Conservation (phyloP, 1,140 invertebrate genomes). For the Branchinecta lindahli region DNA sequence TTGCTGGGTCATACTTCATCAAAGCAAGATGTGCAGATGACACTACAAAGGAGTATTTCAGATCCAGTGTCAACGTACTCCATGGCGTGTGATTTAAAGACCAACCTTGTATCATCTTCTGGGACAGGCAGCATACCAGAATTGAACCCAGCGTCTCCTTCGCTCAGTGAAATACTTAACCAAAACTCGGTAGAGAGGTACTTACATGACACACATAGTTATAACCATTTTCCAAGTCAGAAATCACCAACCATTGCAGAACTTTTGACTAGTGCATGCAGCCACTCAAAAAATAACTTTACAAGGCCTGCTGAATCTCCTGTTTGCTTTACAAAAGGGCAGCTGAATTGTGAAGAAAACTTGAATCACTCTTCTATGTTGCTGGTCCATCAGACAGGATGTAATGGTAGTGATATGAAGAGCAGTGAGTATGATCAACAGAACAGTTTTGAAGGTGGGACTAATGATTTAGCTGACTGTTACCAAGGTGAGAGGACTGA, state of each 20-base stretch:
- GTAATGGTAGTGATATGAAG: not conserved
- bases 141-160: not conserved
- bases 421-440: not conserved
- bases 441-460: not conserved
- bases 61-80: not conserved
- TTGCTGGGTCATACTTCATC: not conserved
- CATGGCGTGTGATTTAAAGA: not conserved
- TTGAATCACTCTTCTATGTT: not conserved
- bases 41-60: not conserved
- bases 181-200: not conserved
- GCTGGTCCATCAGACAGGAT: not conserved
- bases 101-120: not conserved
- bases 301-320: not conserved
- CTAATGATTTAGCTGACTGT: not conserved
- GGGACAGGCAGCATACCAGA: not conserved
- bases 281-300: not conserved
- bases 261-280: not conserved
- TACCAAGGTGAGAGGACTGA: not conserved
- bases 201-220: not conserved
- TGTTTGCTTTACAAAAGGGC: not conserved
- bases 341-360: not conserved
- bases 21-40: not conserved
- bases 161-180: not conserved
- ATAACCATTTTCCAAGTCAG: not conserved
- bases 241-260: slow-evolving; percentile 4